A percentile compares a stretch with the other conserved stretches of the same genome.
These are phyloP conservation scores for Liparis tanakae DNA, from an alignment of 2,797 vertebrate species.

Conservation along the genomic window DNA sequence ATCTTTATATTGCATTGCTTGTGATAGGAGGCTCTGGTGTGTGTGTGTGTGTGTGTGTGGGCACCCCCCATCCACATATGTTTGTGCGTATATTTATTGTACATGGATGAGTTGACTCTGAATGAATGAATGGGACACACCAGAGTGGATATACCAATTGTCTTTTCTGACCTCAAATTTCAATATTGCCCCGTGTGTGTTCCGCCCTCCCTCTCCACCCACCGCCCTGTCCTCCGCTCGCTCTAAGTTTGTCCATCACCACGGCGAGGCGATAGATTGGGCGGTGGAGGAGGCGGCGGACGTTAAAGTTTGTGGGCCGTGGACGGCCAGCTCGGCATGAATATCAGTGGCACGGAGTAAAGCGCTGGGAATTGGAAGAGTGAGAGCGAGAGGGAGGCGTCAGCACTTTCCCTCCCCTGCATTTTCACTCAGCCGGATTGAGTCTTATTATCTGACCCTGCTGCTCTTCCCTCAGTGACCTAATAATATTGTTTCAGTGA, in stretches of 20 bases:
- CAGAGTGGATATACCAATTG: conserved; percentile 68
- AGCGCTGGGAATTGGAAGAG: conserved; percentile 75
- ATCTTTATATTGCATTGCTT: conserved; percentile 76
- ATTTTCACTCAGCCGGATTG: conserved; percentile 82
- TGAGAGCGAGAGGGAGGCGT: conserved; percentile 68
- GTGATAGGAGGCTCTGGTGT: conserved; percentile 51
- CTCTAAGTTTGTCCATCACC: conserved; percentile 64
- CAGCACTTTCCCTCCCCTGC: conserved; percentile 83
- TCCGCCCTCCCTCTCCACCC: conserved; percentile 1
- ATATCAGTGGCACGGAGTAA: conserved; percentile 68
- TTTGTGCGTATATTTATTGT: conserved; percentile 47
- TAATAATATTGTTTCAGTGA: conserved; percentile 85
- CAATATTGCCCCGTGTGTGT: conserved; percentile 62
- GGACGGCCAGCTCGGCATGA: conserved; percentile 76
- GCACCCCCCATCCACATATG: conserved; percentile 31
- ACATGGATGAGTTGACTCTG: conserved; percentile 52
- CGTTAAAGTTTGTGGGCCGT: conserved; percentile 84
- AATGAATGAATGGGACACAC: conserved; percentile 72
- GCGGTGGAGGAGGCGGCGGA: conserved; percentile 54
- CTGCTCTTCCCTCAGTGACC: conserved; percentile 78
- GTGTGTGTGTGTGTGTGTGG: conserved; percentile 20
- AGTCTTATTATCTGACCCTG: conserved; percentile 84
- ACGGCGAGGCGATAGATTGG: conserved; percentile 74
- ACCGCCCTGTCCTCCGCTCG: conserved; percentile 11
- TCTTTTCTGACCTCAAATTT: conserved; percentile 81